A percentile compares a stretch with the other conserved stretches of the same genome.
Evolutionary conservation across 2,888 invertebrate genomes (phyloP).

Genomic region (Drosophila nr. medialis): DNA sequence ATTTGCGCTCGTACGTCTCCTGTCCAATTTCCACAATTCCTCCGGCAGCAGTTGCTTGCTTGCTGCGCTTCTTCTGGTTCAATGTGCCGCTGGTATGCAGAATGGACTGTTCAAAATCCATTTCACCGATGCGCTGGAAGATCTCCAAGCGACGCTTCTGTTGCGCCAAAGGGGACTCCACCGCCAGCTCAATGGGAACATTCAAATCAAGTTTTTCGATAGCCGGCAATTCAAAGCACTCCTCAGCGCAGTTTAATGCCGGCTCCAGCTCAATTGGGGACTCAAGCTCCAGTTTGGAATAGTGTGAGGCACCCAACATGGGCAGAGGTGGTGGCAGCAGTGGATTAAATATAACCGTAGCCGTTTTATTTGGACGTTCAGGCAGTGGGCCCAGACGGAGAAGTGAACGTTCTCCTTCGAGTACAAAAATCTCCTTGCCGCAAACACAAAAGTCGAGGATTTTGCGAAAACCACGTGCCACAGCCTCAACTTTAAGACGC

Average conservation of each 20-base stretch:
- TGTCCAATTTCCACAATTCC: slow-evolving; percentile 84
- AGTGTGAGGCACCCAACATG: slow-evolving; percentile 61
- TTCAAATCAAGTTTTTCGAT: slow-evolving; percentile 86
- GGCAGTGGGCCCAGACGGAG: slow-evolving; percentile 91
- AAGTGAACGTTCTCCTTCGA: slow-evolving; percentile 92
- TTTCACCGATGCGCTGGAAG: slow-evolving; percentile 90
- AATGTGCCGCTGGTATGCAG: slow-evolving; percentile 87
- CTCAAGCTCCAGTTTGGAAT: slow-evolving; percentile 76
- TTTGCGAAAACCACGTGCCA: slow-evolving; percentile 87
- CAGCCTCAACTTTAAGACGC: slow-evolving; percentile 88
- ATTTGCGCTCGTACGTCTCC: slow-evolving; percentile 54
- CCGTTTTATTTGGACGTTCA: slow-evolving; percentile 86
- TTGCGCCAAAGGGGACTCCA: slow-evolving; percentile 82
- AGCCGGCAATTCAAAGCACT: slow-evolving; percentile 90
- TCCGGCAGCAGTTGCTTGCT: slow-evolving; percentile 1
- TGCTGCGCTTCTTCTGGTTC: slow-evolving; percentile 50
- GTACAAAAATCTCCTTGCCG: slow-evolving; percentile 90
- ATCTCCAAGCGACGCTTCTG: slow-evolving; percentile 87
- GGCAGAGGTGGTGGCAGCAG: slow-evolving; percentile 83
- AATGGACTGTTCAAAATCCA: slow-evolving; percentile 90
- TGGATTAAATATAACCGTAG: slow-evolving; percentile 83
- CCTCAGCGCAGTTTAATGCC: slow-evolving; percentile 88
- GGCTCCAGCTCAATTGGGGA: slow-evolving; percentile 80
- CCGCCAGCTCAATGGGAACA: slow-evolving; percentile 83
- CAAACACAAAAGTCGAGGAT: slow-evolving; percentile 81